Conservation (phyloP, 1,140 invertebrate genomes). For the Hyposmocoma kahamanoa region DNA sequence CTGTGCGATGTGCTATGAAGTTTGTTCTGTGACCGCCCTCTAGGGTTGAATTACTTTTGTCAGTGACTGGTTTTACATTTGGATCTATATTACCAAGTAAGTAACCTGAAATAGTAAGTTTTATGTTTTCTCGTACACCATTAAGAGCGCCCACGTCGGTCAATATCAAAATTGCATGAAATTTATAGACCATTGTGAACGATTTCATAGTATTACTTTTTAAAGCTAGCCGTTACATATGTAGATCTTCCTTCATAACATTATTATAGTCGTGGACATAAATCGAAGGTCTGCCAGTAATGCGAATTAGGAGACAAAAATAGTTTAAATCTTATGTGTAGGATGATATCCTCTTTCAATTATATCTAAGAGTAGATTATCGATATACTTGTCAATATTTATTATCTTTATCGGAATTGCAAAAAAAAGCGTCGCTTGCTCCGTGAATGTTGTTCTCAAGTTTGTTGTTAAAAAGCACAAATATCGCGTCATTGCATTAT, state of each 20-base stretch:
- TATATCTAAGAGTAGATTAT: too few species aligned
- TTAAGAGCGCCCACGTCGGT: not conserved
- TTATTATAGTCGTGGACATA: not conserved
- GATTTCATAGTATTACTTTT: constrained; percentile 13
- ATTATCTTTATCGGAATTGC: too few species aligned
- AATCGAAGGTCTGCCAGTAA: too few species aligned
- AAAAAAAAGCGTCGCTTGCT: too few species aligned
- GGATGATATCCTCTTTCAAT: too few species aligned
- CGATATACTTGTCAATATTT: too few species aligned
- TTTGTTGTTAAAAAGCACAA: too few species aligned
- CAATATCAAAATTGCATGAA: constrained; percentile 16
- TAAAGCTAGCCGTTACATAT: not conserved
- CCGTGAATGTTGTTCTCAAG: too few species aligned
- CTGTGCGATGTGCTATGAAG: constrained; percentile 59
- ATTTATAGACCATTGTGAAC: constrained; percentile 27
- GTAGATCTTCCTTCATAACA: not conserved
- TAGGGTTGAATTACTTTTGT: constrained; percentile 37
- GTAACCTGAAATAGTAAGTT: not conserved
- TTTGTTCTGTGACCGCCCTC: constrained; percentile 51
- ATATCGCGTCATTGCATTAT: too few species aligned
- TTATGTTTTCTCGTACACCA: not conserved
- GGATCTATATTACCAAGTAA: not conserved
- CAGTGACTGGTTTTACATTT: constrained; percentile 7
- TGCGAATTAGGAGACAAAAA: too few species aligned
- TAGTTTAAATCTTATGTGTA: too few species aligned